A percentile compares a stretch with the other conserved stretches of the same genome.
Evolutionary conservation across 30 jellyfish, hydroid and myxozoan species (phyloP).

Genomic region (Morbakka virulenta): DNA sequence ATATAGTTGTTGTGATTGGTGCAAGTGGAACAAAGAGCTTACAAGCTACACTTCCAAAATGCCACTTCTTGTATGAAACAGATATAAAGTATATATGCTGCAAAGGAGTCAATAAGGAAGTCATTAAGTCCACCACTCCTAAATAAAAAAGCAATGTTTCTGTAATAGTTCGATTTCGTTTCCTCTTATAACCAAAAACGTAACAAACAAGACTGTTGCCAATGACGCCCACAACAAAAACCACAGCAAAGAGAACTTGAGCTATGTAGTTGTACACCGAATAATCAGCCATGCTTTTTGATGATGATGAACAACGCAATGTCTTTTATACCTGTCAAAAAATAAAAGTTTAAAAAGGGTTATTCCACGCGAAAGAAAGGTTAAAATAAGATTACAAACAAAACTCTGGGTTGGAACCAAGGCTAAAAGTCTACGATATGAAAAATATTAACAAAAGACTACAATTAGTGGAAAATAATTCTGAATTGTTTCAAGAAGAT

Average conservation of each 20-base stretch:
- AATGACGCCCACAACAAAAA: constrained; percentile 55
- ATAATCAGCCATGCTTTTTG: no score
- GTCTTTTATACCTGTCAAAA: no score
- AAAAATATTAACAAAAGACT: no score
- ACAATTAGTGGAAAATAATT: no score
- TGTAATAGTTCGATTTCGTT: constrained; percentile 56
- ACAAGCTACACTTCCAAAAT: constrained; percentile 84
- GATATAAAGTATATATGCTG: constrained; percentile 53
- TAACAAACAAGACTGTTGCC: constrained; percentile 62
- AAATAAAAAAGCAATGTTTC: constrained; percentile 62
- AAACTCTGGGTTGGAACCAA: no score
- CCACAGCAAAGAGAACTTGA: constrained; percentile 8
- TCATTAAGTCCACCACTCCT: constrained; percentile 63
- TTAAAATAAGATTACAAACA: no score
- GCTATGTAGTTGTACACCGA: no score
- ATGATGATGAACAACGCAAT: no score
- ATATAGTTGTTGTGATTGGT: constrained; percentile 56
- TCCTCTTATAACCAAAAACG: constrained; percentile 42
- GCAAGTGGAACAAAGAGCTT: constrained; percentile 63
- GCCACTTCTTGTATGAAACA: constrained; percentile 55
- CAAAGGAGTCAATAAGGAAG: constrained; percentile 67
- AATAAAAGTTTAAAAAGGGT: no score
- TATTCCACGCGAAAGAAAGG: no score
- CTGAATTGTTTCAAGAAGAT: no score
- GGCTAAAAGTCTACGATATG: no score